Conservation (phyloP, 2,113 vertebrate genomes). For the Rafetus swinhoei region DNA sequence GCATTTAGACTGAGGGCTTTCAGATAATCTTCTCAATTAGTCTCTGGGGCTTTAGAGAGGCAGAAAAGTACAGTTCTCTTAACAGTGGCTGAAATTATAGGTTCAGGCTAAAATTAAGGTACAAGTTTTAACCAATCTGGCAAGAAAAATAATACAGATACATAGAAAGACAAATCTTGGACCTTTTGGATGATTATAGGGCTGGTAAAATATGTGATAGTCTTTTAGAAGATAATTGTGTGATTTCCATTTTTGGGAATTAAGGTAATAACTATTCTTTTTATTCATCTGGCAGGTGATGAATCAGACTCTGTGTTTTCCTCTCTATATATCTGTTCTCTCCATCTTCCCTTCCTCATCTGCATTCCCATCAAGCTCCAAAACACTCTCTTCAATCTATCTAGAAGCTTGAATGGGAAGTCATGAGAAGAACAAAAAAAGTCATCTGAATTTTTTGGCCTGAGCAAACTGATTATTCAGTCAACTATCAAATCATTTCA, state of each 20-base stretch:
- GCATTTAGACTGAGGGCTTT: conserved; percentile 9
- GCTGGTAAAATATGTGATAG: background rate
- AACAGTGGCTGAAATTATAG: conserved; percentile 60
- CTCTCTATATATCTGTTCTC: background rate
- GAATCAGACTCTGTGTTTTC: background rate
- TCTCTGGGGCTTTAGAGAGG: conserved; percentile 29
- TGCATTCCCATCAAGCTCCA: background rate
- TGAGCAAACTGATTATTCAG: conserved; percentile 50
- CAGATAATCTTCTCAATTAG: conserved; percentile 61
- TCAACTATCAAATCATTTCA: conserved; percentile 50
- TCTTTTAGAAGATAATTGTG: background rate
- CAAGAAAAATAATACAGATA: background rate
- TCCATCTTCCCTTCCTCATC: background rate
- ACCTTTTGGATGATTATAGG: background rate
- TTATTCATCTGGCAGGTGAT: conserved; percentile 1
- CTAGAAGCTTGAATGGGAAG: background rate
- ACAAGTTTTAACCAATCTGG: background rate
- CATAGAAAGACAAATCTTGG: background rate
- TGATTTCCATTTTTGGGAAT: background rate
- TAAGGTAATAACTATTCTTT: conserved; percentile 8
- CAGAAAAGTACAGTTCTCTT: conserved; percentile 49
- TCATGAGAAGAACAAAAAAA: background rate
- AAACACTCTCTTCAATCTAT: background rate
- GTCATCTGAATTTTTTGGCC: conserved; percentile 27
- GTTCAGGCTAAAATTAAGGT: conserved; percentile 50